These are phyloP conservation scores for Rhinopomastus cyanomelas DNA, from an alignment of 2,113 vertebrate species.

Conservation along the genomic window DNA sequence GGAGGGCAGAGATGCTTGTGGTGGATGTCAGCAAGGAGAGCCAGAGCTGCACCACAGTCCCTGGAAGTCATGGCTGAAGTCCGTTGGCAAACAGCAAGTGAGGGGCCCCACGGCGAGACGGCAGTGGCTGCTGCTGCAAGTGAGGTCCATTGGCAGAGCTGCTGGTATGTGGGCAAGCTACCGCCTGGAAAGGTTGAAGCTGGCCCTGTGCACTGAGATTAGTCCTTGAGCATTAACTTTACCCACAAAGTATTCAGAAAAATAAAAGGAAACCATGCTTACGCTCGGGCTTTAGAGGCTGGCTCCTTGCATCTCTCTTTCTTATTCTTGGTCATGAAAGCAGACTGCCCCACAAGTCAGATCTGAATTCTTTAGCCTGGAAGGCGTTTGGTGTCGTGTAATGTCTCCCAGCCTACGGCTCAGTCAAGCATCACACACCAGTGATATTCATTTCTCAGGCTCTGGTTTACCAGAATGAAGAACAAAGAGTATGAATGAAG, in stretches of 20 bases:
- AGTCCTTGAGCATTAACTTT: not conserved
- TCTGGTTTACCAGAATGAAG: not conserved
- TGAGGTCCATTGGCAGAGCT: not conserved
- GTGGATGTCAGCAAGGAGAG: not conserved
- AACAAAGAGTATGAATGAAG: not conserved
- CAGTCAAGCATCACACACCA: not conserved
- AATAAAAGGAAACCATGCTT: constrained; percentile 45
- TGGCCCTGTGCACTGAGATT: not conserved
- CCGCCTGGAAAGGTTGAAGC: not conserved
- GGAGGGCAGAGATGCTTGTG: not conserved
- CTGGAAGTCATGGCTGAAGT: not conserved
- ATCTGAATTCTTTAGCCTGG: constrained; percentile 31
- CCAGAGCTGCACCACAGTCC: fast-evolving
- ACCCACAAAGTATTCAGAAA: constrained; percentile 31
- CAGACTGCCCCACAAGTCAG: constrained; percentile 20
- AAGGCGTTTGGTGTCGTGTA: constrained; percentile 22
- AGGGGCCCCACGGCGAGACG: not conserved
- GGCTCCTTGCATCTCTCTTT: constrained; percentile 15
- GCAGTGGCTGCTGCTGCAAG: not conserved
- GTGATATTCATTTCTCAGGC: constrained; percentile 12
- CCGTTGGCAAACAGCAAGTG: fast-evolving
- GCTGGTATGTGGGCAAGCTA: not conserved
- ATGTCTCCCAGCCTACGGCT: not conserved
- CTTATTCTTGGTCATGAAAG: constrained; percentile 53
- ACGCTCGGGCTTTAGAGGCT: not conserved